Conservation (phyloP, 2,797 vertebrate species). For the Anguilla obscura region DNA sequence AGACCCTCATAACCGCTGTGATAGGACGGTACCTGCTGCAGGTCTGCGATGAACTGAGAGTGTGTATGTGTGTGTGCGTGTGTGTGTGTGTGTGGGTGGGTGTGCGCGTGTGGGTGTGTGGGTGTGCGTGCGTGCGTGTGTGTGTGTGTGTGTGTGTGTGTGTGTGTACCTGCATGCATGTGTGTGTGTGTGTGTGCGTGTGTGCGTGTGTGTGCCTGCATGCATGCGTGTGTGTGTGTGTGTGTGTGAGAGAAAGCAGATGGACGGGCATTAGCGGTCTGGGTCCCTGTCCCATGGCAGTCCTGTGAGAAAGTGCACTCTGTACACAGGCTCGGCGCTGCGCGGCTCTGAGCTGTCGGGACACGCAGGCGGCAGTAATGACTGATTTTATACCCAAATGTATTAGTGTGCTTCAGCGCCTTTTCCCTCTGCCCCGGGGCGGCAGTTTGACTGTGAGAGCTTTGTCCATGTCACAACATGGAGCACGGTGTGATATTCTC, state of each 20-base stretch:
- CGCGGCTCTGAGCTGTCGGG: constrained; percentile 64
- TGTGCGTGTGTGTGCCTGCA: neutral
- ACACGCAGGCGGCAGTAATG: constrained; percentile 61
- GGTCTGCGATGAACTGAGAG: too few species aligned
- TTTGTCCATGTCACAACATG: constrained; percentile 68
- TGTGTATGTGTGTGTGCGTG: too few species aligned
- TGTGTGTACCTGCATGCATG: neutral
- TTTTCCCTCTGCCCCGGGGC: constrained; percentile 56
- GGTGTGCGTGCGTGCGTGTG: neutral
- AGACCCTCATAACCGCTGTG: too few species aligned
- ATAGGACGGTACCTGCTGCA: too few species aligned
- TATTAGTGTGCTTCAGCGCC: constrained; percentile 58
- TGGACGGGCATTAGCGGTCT: neutral
- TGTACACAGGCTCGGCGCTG: neutral
- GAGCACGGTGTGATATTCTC: constrained; percentile 64
- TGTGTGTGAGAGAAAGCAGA: neutral
- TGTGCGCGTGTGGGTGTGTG: neutral
- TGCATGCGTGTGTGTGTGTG: neutral
- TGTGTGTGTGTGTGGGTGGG: neutral
- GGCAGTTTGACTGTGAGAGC: constrained; percentile 59
- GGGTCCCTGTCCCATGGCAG: neutral
- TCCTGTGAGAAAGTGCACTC: constrained; percentile 35
- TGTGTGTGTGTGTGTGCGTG: neutral
- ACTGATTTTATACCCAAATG: constrained; percentile 63
- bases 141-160: neutral